A percentile compares a stretch with the other conserved stretches of the same genome.
Evolutionary conservation across 1,140 invertebrate genomes (phyloP).

Genomic region (Papilio glaucus): DNA sequence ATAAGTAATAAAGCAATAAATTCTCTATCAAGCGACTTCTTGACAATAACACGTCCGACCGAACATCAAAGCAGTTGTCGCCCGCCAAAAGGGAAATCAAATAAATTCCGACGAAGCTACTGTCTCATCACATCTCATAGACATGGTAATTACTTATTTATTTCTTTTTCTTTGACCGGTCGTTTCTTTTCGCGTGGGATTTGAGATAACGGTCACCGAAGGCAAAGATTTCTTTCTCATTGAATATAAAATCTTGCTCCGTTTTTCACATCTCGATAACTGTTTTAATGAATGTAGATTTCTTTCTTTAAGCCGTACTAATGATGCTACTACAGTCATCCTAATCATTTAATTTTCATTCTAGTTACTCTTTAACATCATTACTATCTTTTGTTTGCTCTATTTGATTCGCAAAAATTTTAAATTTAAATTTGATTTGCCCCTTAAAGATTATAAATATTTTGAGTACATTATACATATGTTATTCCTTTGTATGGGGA

Average conservation of each 20-base stretch:
- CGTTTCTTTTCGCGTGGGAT: no score
- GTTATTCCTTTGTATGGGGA: no score
- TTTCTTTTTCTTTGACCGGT: no score
- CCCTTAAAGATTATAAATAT: no score
- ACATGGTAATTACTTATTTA: constrained; percentile 21
- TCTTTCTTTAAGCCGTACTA: not conserved
- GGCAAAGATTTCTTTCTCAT: not conserved
- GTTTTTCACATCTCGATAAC: not conserved
- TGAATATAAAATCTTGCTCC: constrained; percentile 9
- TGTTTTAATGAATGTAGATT: not conserved
- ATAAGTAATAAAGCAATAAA: constrained; percentile 1
- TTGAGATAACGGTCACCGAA: no score
- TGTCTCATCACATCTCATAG: constrained; percentile 21
- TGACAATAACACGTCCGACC: not conserved
- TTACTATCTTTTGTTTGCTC: no score
- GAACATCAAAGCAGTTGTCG: constrained; percentile 27
- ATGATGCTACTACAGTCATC: not conserved
- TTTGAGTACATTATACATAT: no score
- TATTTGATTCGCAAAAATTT: no score
- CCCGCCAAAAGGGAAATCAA: constrained; percentile 7
- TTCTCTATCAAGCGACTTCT: not conserved
- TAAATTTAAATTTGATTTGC: no score
- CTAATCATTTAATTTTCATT: not conserved
- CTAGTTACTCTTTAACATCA: not conserved
- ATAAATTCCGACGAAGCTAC: constrained; percentile 5